Base-by-base conservation (phyloP, 2,797 vertebrate species). In the Lithobates pipiens region DNA sequence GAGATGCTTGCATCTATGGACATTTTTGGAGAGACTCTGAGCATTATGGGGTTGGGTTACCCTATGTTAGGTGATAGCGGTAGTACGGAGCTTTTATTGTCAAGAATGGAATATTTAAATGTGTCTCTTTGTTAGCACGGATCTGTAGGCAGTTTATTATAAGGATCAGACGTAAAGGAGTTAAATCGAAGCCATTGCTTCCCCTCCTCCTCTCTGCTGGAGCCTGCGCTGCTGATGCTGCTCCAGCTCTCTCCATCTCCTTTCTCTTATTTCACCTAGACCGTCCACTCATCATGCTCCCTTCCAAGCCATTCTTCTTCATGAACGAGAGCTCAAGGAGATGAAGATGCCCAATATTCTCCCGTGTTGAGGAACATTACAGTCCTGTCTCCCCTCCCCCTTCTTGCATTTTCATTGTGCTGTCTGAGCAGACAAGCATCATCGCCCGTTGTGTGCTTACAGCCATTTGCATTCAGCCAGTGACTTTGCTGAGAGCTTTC, bases 381-480 rank as follows among this genome's bases (percentile, higher is more conserved):
- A 54, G 27, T 68, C 69, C 76, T 23, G 2, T 10, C 69, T 79
- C 80, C 85, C 86, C 81, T 83, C 86, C 86, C 86, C 86, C 81
- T 77, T 80, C 65, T 63, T 70, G 69, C 78, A 57, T 61, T 54
- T 76, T 87, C 76, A 87, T 87, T 87, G 86, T 87, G 86, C 81
- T 84, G 76, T 68, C 76, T 84, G 70, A 54, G 65, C 81, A 78
- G 85, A 36, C 46, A 36, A 86, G 75, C 85, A 86, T 77, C 85
- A 65, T 86, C 76, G 57, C 76, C 73, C 71, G 46, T 11, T 67
- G 76, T 87, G 86, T 74, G 76, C 76, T 29, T 84, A 61, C 81
- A 87, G 86, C 86, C 86, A 87, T 87, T 87, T 87, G 81, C 81
- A 87, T 84, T 84, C 77, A 61, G 34, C 21, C 65, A 77, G 80